Conservation (phyloP, 2,797 vertebrate genomes). For the Melanotaenia parkinsoni region DNA sequence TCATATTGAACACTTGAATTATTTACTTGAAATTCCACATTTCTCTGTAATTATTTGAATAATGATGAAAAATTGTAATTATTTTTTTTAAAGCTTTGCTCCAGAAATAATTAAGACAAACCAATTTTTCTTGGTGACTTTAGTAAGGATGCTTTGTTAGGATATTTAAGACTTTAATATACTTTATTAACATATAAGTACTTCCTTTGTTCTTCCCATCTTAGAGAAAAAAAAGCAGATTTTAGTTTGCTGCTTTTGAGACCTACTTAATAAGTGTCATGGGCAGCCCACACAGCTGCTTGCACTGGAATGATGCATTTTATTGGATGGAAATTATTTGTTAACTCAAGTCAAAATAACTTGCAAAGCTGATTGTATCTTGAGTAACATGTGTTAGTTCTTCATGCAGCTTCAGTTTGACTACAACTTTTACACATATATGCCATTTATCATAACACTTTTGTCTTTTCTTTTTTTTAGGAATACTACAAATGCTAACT, state of each 20-base stretch:
- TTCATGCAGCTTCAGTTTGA: conserved; percentile 5
- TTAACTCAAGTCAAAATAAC: not conserved
- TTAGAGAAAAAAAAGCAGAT: not conserved
- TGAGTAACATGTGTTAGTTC: not conserved
- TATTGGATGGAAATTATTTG: not conserved
- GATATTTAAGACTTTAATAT: not conserved
- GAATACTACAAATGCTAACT: too few relatives aligned
- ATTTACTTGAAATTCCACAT: conserved; percentile 52
- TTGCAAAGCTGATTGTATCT: not conserved
- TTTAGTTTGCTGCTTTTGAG: not conserved
- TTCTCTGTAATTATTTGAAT: not conserved
- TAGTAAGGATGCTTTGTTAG: not conserved
- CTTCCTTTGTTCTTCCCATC: not conserved
- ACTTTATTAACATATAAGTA: not conserved
- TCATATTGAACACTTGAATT: conserved; percentile 73
- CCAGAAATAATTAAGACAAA: not conserved
- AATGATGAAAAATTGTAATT: not conserved
- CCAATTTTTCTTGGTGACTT: not conserved
- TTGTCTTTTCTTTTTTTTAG: not conserved
- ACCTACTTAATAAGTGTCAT: not conserved
- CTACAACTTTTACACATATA: not conserved
- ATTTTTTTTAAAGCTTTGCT: not conserved
- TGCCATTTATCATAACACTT: not conserved
- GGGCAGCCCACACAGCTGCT: not conserved
- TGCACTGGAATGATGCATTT: not conserved